A percentile compares a stretch with the other conserved stretches of the same genome.
These are phyloP conservation scores for Diabrotica undecimpunctata DNA, from an alignment of 1,140 invertebrate species.

Conservation along the genomic window DNA sequence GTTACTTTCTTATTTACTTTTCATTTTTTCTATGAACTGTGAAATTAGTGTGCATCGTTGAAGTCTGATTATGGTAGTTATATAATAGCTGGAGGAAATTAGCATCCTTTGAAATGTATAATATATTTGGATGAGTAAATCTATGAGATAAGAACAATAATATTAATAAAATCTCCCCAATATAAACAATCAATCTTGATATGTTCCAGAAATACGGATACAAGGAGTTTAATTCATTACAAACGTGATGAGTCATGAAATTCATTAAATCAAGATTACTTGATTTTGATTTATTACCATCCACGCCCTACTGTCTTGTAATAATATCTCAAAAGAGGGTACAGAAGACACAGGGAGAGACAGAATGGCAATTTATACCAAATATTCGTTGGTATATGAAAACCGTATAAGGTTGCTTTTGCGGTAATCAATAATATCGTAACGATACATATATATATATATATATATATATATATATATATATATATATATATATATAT, in stretches of 20 bases:
- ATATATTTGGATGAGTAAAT: too few relatives aligned
- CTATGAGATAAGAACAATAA: too few relatives aligned
- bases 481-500: too few relatives aligned
- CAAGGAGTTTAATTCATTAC: constrained; percentile 25
- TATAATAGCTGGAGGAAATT: too few relatives aligned
- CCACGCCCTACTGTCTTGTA: neutral
- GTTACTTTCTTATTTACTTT: too few relatives aligned
- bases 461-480: too few relatives aligned
- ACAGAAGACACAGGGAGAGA: neutral
- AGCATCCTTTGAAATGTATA: too few relatives aligned
- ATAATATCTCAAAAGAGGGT: neutral
- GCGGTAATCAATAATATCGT: neutral
- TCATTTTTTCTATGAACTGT: too few relatives aligned
- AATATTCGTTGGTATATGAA: neutral
- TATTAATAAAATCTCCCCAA: neutral
- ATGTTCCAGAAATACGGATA: constrained; percentile 10
- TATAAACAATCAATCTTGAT: constrained; percentile 25
- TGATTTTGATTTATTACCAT: constrained; percentile 27
- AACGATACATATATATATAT: too few relatives aligned
- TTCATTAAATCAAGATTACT: constrained; percentile 24
- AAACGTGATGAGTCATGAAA: constrained; percentile 30
- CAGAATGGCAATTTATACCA: neutral
- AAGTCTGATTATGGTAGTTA: too few relatives aligned
- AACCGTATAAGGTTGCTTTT: neutral
- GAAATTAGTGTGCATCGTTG: too few relatives aligned